phyloP scores from a whole-genome alignment of 23 tunicate genomes.

The Trididemnum nubilum region DNA sequence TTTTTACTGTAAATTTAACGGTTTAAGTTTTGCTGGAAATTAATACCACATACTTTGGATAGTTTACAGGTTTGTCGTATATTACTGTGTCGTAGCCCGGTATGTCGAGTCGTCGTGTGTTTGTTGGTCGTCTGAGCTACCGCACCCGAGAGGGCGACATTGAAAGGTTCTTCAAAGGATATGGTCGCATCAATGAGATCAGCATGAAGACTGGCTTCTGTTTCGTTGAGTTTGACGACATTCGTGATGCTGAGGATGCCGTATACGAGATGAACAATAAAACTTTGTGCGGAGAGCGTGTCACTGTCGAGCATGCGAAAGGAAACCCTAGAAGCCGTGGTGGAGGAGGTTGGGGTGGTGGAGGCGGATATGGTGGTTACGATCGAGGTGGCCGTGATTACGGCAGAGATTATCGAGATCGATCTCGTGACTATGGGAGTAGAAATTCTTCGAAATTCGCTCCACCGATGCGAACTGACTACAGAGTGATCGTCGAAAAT shows the following conservation, averaged over 20 bases:
- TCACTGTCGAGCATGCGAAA: constrained; percentile 60
- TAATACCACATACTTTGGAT: no score
- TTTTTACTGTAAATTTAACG: no score
- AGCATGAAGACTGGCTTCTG: constrained; percentile 72
- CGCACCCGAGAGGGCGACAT: constrained; percentile 61
- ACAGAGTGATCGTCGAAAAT: constrained; percentile 70
- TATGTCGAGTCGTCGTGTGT: constrained; percentile 70
- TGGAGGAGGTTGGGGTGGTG: constrained; percentile 26
- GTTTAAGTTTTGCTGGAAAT: no score
- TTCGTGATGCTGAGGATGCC: constrained; percentile 82
- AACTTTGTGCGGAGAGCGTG: constrained; percentile 70
- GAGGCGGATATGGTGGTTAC: constrained; percentile 17
- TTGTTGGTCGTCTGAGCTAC: constrained; percentile 55
- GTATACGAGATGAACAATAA: constrained; percentile 78
- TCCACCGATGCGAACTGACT: constrained; percentile 74
- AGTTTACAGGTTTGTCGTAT: no score
- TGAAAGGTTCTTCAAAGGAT: constrained; percentile 67
- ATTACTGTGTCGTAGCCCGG: not conserved
- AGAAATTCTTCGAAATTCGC: constrained; percentile 28
- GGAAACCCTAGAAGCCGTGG: constrained; percentile 36
- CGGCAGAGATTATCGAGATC: constrained; percentile 32
- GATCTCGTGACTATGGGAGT: constrained; percentile 20
- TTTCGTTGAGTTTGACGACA: constrained; percentile 79
- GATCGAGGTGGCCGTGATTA: constrained; percentile 19
- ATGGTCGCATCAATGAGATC: constrained; percentile 66